Evolutionary conservation across 2,888 invertebrate species (phyloP).

Genomic region (Temnothorax unifasciatus): DNA sequence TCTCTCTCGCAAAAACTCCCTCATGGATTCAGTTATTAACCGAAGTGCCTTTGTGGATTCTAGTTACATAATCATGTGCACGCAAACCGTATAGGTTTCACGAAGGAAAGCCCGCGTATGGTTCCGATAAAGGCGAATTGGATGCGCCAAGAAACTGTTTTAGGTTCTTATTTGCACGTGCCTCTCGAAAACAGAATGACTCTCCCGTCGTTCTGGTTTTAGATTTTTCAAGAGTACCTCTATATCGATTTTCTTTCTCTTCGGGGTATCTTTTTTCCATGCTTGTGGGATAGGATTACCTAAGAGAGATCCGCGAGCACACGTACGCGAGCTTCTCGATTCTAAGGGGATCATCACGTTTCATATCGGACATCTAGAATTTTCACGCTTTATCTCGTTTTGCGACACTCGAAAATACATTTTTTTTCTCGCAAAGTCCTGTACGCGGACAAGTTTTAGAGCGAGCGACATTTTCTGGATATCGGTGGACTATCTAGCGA

Average conservation of each 20-base stretch:
- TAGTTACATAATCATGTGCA: constrained; percentile 79
- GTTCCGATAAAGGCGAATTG: constrained; percentile 53
- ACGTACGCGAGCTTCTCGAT: constrained; percentile 24
- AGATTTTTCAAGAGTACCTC: constrained; percentile 47
- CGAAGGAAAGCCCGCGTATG: constrained; percentile 28
- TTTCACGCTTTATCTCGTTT: constrained; percentile 1
- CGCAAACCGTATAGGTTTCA: constrained; percentile 72
- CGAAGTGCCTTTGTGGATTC: constrained; percentile 79
- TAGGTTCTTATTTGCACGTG: constrained; percentile 57
- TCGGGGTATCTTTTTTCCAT: constrained; percentile 25
- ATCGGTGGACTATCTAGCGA: constrained; percentile 58
- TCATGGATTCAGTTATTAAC: constrained; percentile 71
- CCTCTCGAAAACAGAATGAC: constrained; percentile 50
- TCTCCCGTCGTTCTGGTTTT: constrained; percentile 38
- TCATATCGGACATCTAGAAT: constrained; percentile 21
- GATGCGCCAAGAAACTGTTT: constrained; percentile 58
- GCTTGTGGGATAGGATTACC: constrained; percentile 16
- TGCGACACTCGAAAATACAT: neutral
- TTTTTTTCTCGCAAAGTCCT: neutral
- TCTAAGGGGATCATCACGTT: constrained; percentile 28
- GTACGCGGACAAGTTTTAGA: constrained; percentile 42
- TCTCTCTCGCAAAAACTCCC: constrained; percentile 35
- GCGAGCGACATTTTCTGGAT: constrained; percentile 63
- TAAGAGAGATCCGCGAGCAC: constrained; percentile 12
- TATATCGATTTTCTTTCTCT: constrained; percentile 31